A percentile compares a stretch with the other conserved stretches of the same genome.
These are phyloP conservation scores for Pholis gunnellus DNA, from an alignment of 2,113 vertebrate species.

Conservation along the genomic window DNA sequence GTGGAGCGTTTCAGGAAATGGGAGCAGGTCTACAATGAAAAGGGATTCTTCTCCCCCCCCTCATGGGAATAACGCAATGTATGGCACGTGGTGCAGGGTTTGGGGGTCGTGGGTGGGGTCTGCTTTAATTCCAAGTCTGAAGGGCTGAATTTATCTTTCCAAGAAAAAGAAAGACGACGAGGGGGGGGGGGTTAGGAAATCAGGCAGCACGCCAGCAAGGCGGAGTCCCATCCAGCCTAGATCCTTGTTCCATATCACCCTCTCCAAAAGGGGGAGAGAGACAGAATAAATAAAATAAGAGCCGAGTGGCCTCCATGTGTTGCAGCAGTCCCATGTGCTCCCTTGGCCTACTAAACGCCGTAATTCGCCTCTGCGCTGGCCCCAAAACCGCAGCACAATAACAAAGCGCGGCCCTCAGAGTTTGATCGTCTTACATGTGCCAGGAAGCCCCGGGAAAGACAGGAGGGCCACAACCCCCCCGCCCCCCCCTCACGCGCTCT, in stretches of 20 bases:
- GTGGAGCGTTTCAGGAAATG: constrained; percentile 63
- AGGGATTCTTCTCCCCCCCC: background rate
- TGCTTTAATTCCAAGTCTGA: constrained; percentile 49
- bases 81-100: constrained; percentile 49
- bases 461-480: constrained; percentile 41
- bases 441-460: constrained; percentile 64
- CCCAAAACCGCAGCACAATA: constrained; percentile 71
- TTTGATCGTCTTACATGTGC: constrained; percentile 59
- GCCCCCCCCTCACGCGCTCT: no score
- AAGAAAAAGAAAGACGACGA: constrained; percentile 39
- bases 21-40: constrained; percentile 65
- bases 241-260: constrained; percentile 65
- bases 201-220: constrained; percentile 63
- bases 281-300: constrained; percentile 30
- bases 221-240: constrained; percentile 57
- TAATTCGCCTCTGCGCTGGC: constrained; percentile 72
- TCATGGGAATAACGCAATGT: constrained; percentile 54
- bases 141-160: constrained; percentile 55
- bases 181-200: constrained; percentile 9
- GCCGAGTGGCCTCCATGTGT: constrained; percentile 77
- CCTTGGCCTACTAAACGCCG: constrained; percentile 75
- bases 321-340: constrained; percentile 81
- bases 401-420: constrained; percentile 67
- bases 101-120: constrained; percentile 48
- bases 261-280: constrained; percentile 21